phyloP scores from a whole-genome alignment of 1,140 invertebrate genomes.

The Heliconius melpomene region DNA sequence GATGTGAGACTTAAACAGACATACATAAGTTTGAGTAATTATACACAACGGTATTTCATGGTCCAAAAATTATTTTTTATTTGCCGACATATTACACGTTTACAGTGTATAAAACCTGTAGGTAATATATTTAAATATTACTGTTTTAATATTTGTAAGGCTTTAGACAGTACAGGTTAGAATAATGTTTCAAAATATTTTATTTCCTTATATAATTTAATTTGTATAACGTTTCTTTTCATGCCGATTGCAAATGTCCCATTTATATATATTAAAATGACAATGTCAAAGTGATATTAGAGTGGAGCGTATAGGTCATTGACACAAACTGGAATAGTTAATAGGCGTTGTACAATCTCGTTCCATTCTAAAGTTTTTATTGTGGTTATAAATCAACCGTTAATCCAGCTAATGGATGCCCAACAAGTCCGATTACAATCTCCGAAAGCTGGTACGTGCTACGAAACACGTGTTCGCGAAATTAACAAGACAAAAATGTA shows the following conservation, averaged over 20 bases:
- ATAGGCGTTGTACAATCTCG: constrained; percentile 40
- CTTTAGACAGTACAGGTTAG: neutral
- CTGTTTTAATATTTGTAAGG: no score
- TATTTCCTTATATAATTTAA: no score
- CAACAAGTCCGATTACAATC: constrained; percentile 42
- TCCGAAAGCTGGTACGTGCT: constrained; percentile 38
- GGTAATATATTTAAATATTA: neutral
- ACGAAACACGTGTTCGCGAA: constrained; percentile 49
- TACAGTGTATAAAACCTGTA: neutral
- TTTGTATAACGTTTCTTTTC: no score
- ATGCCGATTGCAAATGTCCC: neutral
- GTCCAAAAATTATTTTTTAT: constrained; percentile 37
- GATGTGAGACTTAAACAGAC: constrained; percentile 47
- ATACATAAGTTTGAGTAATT: constrained; percentile 72
- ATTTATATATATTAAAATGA: constrained; percentile 11
- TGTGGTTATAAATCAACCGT: constrained; percentile 48
- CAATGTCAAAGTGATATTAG: constrained; percentile 25
- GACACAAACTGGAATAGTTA: constrained; percentile 35
- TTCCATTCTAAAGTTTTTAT: constrained; percentile 49
- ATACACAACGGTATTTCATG: constrained; percentile 68
- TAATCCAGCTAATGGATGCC: constrained; percentile 47
- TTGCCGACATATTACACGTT: neutral
- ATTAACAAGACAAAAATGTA: constrained; percentile 62
- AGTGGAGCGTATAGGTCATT: constrained; percentile 25
- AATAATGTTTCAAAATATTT: neutral